Percentiles rank a stretch among this genome's conserved stretches.
phyloP scores from a whole-genome alignment of 2,113 vertebrate species.

The Aplodontia rufa region DNA sequence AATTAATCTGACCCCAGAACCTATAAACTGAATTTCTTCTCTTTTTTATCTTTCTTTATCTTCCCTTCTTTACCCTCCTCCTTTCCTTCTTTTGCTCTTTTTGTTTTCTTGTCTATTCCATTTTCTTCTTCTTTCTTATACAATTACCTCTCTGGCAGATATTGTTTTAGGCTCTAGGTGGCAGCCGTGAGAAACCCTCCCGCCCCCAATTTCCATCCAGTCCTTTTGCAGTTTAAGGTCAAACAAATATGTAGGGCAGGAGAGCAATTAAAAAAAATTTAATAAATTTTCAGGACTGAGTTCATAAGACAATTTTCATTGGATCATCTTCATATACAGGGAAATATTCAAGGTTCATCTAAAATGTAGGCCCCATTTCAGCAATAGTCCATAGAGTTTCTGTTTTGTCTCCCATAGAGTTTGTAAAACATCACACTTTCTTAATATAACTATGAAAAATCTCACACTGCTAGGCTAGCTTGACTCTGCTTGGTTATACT shows the following conservation, averaged over 20 bases:
- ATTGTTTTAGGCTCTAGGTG: not conserved
- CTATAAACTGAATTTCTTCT: not conserved
- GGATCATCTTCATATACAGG: not conserved
- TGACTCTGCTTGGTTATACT: not conserved
- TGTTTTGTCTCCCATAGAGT: not conserved
- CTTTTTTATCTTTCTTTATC: not conserved
- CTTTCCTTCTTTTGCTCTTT: too few species aligned
- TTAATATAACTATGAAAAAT: not conserved
- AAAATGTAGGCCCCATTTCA: not conserved
- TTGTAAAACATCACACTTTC: not conserved
- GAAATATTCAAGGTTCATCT: not conserved
- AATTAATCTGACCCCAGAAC: not conserved
- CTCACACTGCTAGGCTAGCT: not conserved
- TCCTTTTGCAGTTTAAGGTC: not conserved
- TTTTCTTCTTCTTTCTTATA: not conserved
- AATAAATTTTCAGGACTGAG: not conserved
- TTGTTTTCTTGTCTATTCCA: not conserved
- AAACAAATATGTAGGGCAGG: accelerated
- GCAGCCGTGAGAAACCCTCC: not conserved
- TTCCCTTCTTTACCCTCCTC: not conserved
- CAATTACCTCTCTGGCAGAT: not conserved
- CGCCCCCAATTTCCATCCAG: not conserved
- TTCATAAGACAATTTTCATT: not conserved
- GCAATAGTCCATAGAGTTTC: not conserved
- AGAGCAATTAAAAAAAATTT: too few species aligned